Evolutionary conservation across 1,140 invertebrate genomes (phyloP).

Genomic region (Heterodera schachtii): DNA sequence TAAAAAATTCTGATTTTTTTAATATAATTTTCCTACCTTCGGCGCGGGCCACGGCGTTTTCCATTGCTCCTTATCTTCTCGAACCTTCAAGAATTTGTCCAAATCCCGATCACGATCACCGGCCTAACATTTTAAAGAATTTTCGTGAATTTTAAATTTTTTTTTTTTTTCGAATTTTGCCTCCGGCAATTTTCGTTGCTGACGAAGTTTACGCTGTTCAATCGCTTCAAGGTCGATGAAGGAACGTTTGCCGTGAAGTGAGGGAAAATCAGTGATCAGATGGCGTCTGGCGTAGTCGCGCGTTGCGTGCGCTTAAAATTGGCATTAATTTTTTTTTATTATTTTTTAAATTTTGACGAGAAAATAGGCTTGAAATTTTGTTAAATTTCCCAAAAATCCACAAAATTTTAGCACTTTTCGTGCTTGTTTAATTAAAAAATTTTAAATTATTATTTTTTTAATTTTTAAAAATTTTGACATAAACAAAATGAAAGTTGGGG

Average conservation of each 20-base stretch:
- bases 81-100: conserved; percentile 57
- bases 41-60: conserved; percentile 19
- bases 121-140: conserved; percentile 56
- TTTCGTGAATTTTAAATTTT: conserved; percentile 37
- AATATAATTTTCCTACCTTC: background rate
- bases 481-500: too few species aligned
- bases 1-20: conserved; percentile 8
- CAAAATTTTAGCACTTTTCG: too few species aligned
- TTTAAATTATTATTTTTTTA: too few species aligned
- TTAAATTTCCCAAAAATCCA: too few species aligned
- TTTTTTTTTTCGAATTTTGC: conserved; percentile 1
- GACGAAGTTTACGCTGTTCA: conserved; percentile 51
- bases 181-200: conserved; percentile 10
- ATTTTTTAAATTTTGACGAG: too few species aligned
- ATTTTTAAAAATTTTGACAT: too few species aligned
- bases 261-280: conserved; percentile 60
- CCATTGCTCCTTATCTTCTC: conserved; percentile 16
- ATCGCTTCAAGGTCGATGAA: conserved; percentile 60
- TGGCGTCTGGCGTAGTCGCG: conserved; percentile 36
- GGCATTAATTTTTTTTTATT: too few species aligned
- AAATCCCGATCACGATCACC: conserved; percentile 58
- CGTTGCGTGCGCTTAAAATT: conserved; percentile 37
- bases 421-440: too few species aligned
- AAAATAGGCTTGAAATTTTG: too few species aligned
- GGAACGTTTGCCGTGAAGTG: conserved; percentile 61